Evolutionary conservation across 1,140 invertebrate species (phyloP), one percentile per base, ranked within the genome.

Genomic region (Proctacanthus coquilletti): DNA sequence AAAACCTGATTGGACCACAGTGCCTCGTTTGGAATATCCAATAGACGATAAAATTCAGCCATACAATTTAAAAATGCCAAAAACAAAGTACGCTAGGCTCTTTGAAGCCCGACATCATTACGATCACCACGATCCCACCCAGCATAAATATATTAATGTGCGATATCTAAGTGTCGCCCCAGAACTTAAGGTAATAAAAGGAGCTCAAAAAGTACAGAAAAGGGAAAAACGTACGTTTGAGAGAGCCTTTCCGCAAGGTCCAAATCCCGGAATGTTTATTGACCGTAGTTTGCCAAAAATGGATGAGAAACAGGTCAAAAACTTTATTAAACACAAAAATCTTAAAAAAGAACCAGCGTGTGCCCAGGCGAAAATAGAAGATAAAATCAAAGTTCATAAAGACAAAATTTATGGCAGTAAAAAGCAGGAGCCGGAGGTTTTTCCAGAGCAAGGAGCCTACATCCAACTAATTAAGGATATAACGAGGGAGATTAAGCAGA

Each of bases 101-200:
- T 45, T 58, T 0, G 51, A 56, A 35, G 49, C 51, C 1, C 44
- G 56, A 1, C 56, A 59, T 25, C 56, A 59, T 38, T 55, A 59
- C 20, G 55, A 56, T 20, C 56, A 59, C 30, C 51, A 48, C 45
- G 32, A 49, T 3, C 48, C 56, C 13, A 56, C 50, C 0, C 50
- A 59, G n/a, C 38, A 41, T n/a, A 56, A 54, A 15, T 42, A 34
- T 3, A 47, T 59, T 0, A 46, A 54, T 34, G 55, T 59, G 1
- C 51, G 52, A 8, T 58, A 58, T 34, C 50, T 5, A 32, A 6
- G 5, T 8, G 5, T 11, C 6, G 6, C 15, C 9, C 31, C 31
- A 14, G 6, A 32, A 11, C 13, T 32, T 15, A 32, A 32, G 15
- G 6, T 11, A 32, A 5, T 6, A 32, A 32, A 6, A 32, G 31